These are phyloP conservation scores for Spondyliosoma cantharus DNA, from an alignment of 2,797 vertebrate species.

Conservation along the genomic window DNA sequence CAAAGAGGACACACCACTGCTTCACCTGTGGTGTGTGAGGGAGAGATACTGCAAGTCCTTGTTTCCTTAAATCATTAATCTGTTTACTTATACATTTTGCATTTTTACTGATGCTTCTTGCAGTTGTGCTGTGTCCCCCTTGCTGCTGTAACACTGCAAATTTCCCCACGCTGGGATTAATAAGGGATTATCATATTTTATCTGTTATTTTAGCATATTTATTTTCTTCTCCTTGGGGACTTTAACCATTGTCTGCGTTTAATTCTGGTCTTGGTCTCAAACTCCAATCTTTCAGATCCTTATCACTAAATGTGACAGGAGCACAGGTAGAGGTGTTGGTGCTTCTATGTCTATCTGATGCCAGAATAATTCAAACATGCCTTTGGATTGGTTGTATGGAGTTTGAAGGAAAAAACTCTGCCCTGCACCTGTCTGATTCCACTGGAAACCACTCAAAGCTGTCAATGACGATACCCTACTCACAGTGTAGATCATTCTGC, in stretches of 20 bases:
- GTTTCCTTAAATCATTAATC: no score
- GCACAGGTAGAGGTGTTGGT: constrained; percentile 5
- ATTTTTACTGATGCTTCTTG: no score
- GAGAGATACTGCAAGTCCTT: no score
- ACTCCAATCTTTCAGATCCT: neutral
- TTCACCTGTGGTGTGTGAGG: no score
- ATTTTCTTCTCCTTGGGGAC: neutral
- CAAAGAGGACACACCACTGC: no score
- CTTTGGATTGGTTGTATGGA: constrained; percentile 23
- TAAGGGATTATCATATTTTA: no score
- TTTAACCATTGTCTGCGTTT: constrained; percentile 25
- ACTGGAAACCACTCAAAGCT: constrained; percentile 34
- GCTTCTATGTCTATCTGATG: constrained; percentile 24
- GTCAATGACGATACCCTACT: constrained; percentile 42
- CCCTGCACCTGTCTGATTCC: neutral
- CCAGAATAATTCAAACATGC: constrained; percentile 16
- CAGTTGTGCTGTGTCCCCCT: no score
- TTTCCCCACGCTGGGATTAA: no score
- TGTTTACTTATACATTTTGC: no score
- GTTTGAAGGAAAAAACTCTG: constrained; percentile 7
- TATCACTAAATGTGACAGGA: neutral
- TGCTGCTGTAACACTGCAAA: no score
- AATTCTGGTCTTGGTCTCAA: neutral
- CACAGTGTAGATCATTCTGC: constrained; percentile 42
- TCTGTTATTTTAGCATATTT: neutral